A percentile compares a stretch with the other conserved stretches of the same genome.
phyloP scores from a whole-genome alignment of 2,888 invertebrate species.

The Dinocampus coccinellae region DNA sequence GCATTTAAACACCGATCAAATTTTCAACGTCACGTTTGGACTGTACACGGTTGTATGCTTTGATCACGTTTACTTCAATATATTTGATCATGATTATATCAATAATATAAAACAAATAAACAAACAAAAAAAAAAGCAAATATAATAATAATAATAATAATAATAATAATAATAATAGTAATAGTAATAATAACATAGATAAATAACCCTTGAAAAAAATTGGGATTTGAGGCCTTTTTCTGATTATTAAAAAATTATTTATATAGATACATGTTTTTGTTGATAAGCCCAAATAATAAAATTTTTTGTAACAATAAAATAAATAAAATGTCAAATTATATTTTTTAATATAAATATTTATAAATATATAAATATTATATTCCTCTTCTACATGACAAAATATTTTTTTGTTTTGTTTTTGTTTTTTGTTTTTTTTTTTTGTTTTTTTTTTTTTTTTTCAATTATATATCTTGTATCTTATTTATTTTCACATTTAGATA shows the following conservation, averaged over 20 bases:
- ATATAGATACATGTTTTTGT: too few relatives aligned
- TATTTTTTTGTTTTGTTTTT: too few relatives aligned
- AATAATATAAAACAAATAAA: too few relatives aligned
- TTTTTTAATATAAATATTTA: not conserved
- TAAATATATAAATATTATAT: too few relatives aligned
- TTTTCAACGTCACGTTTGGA: slow-evolving; percentile 59
- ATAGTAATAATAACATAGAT: too few relatives aligned
- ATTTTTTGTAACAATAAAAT: not conserved
- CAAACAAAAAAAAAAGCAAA: not conserved
- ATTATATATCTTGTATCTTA: too few relatives aligned
- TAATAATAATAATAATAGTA: too few relatives aligned
- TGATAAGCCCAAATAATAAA: not conserved
- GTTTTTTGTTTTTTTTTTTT: too few relatives aligned
- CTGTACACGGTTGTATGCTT: slow-evolving; percentile 52
- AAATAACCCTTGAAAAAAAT: not conserved
- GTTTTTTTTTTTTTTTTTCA: too few relatives aligned
- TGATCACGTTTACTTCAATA: slow-evolving; percentile 25
- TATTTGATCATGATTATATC: not conserved
- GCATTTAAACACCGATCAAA: slow-evolving; percentile 60
- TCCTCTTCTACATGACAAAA: too few relatives aligned
- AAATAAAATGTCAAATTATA: not conserved
- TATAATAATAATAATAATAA: too few relatives aligned
- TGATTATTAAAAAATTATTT: not conserved
- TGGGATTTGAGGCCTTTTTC: slow-evolving; percentile 4
- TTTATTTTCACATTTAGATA: too few relatives aligned